Evolutionary conservation across 2,797 vertebrate species (phyloP).

Genomic region (Bovichtus variegatus): DNA sequence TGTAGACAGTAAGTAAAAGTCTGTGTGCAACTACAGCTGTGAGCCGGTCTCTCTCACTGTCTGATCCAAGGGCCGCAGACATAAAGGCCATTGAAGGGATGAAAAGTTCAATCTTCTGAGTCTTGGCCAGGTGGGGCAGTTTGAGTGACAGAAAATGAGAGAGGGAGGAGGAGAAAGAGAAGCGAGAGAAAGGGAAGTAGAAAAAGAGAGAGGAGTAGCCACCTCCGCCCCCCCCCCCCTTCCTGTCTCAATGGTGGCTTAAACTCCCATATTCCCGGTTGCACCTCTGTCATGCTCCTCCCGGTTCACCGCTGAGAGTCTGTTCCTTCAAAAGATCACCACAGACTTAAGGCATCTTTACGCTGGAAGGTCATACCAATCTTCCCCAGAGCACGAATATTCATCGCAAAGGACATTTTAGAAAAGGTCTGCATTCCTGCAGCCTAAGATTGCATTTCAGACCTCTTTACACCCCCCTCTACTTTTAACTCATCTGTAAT

Average conservation of each 20-base stretch:
- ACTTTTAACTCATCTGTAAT: constrained; percentile 28
- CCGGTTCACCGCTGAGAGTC: constrained; percentile 20
- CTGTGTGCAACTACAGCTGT: constrained; percentile 40
- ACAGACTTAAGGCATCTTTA: constrained; percentile 27
- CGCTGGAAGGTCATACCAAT: constrained; percentile 41
- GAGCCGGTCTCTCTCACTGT: constrained; percentile 87
- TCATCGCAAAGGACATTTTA: constrained; percentile 38
- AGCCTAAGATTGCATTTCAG: constrained; percentile 1
- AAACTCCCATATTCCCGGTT: constrained; percentile 29
- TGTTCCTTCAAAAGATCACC: constrained; percentile 26
- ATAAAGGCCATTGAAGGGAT: constrained; percentile 92
- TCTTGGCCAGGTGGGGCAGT: constrained; percentile 54
- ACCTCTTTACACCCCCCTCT: constrained; percentile 12
- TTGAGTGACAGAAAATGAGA: constrained; percentile 39
- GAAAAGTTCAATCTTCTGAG: constrained; percentile 87
- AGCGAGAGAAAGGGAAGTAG: constrained; percentile 8
- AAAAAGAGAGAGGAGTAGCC: constrained; percentile 12
- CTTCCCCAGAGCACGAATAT: constrained; percentile 32
- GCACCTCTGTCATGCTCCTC: constrained; percentile 57
- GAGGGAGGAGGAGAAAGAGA: neutral
- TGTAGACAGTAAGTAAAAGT: neutral
- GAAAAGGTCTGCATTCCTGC: constrained; percentile 36
- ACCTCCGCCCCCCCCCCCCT: constrained; percentile 3
- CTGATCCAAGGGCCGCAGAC: constrained; percentile 89
- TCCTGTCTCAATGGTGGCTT: constrained; percentile 57